phyloP scores from a whole-genome alignment of 1,140 invertebrate species.

The Trachymyrmex cornetzi region DNA sequence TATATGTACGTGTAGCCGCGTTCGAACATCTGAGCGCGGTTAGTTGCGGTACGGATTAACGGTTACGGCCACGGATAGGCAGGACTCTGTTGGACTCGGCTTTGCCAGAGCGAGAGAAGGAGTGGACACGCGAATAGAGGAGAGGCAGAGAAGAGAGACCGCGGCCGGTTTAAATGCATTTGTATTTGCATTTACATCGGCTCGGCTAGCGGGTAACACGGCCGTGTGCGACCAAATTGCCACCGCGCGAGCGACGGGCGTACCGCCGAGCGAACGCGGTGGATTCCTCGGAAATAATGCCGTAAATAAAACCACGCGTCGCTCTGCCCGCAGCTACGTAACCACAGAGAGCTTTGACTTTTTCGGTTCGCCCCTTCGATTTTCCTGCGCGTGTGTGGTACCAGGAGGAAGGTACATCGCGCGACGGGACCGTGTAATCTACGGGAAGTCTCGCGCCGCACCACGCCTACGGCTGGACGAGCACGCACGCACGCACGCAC shows the following conservation, averaged over 20 bases:
- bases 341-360: constrained; percentile 17
- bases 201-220: constrained; percentile 71
- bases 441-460: constrained; percentile 43
- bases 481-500: constrained; percentile 29
- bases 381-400: constrained; percentile 60
- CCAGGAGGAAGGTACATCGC: constrained; percentile 45
- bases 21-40: constrained; percentile 67
- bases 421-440: constrained; percentile 34
- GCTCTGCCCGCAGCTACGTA: neutral
- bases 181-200: constrained; percentile 78
- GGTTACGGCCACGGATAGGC: constrained; percentile 67
- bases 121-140: neutral
- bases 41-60: constrained; percentile 76
- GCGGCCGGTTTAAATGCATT: constrained; percentile 72
- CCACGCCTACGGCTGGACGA: constrained; percentile 54
- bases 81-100: constrained; percentile 1
- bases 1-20: constrained; percentile 29
- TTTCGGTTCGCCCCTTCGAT: constrained; percentile 50
- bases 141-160: neutral
- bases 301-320: constrained; percentile 73
- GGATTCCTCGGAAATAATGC: constrained; percentile 77
- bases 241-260: constrained; percentile 61
- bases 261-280: constrained; percentile 16
- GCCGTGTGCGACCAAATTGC: constrained; percentile 71
- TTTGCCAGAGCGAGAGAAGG: constrained; percentile 14